Evolutionary conservation across 2,888 invertebrate species (phyloP).

Genomic region (Lycia hirtaria): DNA sequence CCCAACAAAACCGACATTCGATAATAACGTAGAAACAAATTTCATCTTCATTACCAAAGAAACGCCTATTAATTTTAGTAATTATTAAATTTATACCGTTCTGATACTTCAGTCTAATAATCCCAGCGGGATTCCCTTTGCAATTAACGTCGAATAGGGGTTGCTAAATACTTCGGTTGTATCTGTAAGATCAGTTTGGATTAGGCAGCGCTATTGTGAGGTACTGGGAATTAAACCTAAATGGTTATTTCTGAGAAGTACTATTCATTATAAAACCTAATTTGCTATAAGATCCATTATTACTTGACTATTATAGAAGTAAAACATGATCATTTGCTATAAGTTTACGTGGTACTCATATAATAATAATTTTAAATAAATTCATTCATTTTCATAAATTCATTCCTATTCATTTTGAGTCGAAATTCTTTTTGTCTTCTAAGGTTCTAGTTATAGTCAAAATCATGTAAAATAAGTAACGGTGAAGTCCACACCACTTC

Average conservation of each 20-base stretch:
- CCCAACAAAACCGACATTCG: conserved; percentile 14
- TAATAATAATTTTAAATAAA: too few relatives aligned
- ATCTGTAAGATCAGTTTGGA: conserved; percentile 23
- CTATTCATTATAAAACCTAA: not conserved
- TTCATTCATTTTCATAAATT: too few relatives aligned
- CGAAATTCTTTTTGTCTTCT: too few relatives aligned
- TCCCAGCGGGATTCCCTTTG: conserved; percentile 44
- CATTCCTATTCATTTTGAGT: too few relatives aligned
- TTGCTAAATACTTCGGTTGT: conserved; percentile 34
- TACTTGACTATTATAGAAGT: not conserved
- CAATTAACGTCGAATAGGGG: conserved; percentile 43
- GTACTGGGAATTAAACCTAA: conserved; percentile 3
- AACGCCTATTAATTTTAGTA: conserved; percentile 53
- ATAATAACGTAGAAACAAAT: conserved; percentile 22
- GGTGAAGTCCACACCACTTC: too few relatives aligned
- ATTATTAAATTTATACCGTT: conserved; percentile 44
- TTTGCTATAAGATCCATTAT: not conserved
- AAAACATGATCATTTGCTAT: too few relatives aligned
- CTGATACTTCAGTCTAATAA: conserved; percentile 43
- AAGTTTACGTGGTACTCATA: too few relatives aligned
- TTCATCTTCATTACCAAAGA: conserved; percentile 35
- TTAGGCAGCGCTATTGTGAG: conserved; percentile 9
- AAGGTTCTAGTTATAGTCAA: too few relatives aligned
- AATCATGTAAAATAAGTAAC: too few relatives aligned
- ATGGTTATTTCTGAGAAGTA: conserved; percentile 3